Evolutionary conservation across 2,888 invertebrate species (phyloP), one percentile per base, ranked within the genome.

Genomic region (Carterocephalus palaemon): DNA sequence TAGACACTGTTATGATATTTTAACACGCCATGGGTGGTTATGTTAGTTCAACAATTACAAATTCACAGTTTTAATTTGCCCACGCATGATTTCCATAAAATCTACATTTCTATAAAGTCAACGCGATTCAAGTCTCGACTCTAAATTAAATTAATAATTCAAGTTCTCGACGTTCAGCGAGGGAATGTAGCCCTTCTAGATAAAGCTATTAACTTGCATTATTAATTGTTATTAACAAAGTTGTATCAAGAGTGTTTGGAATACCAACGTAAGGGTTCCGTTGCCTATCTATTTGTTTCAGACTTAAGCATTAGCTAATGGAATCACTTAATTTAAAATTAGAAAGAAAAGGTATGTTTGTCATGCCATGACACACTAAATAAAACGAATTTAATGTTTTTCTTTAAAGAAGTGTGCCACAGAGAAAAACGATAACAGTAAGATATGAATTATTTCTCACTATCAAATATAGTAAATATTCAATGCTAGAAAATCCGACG

Each of bases 111-210:
- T 41, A 45, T 79, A 76, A 76, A 70, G 63, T 67, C 64, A 62
- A 67, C 53, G 64, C 64, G 62, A 68, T 69, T 56, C 45, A 56
- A 53, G 55, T 51, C 61, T 56, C 45, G 55, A 53, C 54, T 51
- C 61, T 67, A 69, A 65, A 75, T 78, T 73, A 73, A 66, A 64
- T 67, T 50, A 56, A 70, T 72, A 68, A 67, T 65, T 75, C 67
- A 73, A 64, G 60, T 54, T 53, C 32, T 12, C 23, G 24, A 39
- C 15, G 36, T n/a, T 31, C 22, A 37, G 46, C 47, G 32, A 45
- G 49, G 34, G 28, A 47, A 47, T 36, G 40, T 38, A 37, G 48
- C 46, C 48, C 47, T 56, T 60, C n/a, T 70, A 72, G 73, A 78
- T 76, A 72, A 64, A 74, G 71, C 49, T 56, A 69, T 75, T 69